Evolutionary conservation across 2,797 vertebrate genomes (phyloP), one percentile per base, ranked within the genome.

Genomic region (Florisuga fusca): DNA sequence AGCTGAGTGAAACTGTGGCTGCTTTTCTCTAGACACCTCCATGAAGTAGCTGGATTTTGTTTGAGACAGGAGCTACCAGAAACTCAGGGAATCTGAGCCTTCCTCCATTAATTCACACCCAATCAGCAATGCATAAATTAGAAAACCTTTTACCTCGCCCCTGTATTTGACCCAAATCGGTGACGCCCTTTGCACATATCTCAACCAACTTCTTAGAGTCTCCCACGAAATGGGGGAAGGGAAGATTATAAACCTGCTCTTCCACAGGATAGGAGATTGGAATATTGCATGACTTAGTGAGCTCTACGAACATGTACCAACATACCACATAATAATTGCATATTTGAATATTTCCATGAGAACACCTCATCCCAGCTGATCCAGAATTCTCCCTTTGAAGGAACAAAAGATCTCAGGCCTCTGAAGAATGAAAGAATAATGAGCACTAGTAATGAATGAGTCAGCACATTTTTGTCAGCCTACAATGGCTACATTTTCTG

Each of bases 331-430:
- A 63, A 66, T 63, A 58, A 73, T 31, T 3, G 1, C 21, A 1
- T 66, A 75, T 81, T 84, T 57, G 18, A 81, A 81, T 85, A 91
- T 93, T 89, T 89, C 34, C 38, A 48, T 78, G 76, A 92, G 84
- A 92, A 78, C 31, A 31, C 62, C 43, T 90, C 1, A 11, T 38
- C 36, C 61, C 34, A 64, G 29, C 11, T 53, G n/a, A 90, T 79
- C 51, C 55, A 68, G 38, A 75, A 66, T 77, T 45, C n/a, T 85
- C 85, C 27, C 55, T 89, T 36, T 43, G 10, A 17, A 26, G n/a
- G 21, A 81, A 48, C 0, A 5, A 84, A 67, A 71, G 38, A 66
- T 45, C 48, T 88, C 59, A 87, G 16, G 20, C 7, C 6, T 63
- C 46, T 57, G 62, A 3, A 57, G 59, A 71, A 73, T 63, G 33